Evolutionary conservation across 2,113 vertebrate genomes (phyloP), one percentile per base, ranked within the genome.

Genomic region (Rhinopomastus cyanomelas): DNA sequence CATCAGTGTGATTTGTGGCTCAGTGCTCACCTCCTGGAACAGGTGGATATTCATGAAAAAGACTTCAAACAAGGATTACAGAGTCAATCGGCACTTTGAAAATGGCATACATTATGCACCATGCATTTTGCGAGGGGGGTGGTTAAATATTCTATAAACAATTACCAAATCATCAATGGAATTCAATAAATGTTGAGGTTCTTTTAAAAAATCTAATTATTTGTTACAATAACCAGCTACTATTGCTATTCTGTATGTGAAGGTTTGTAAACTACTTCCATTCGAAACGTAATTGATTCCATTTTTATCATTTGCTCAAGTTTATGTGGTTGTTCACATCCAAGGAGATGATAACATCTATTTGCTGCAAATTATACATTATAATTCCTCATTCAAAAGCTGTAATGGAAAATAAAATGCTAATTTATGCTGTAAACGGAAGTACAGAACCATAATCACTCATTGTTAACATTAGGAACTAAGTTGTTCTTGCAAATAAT

Each of bases 311-410:
- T 97, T 97, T 97, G 96, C 96, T 97, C 95, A 97, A 98, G 97
- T 98, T 98, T 97, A 97, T 98, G 94, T 95, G 97, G 96, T 95
- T 97, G 96, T 93, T 97, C 97, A 95, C 96, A 95, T 97, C 95
- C 97, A 97, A 97, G 97, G 95, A 97, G 97, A 97, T 97, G 97
- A 98, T 97, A 98, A 98, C 97, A 98, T 98, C 97, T 97, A 98
- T 98, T 97, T 97, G 97, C 96, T 96, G 96, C 97, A 98, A 98
- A 98, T 98, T 97, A 97, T 97, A 97, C 97, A 98, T 97, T 98
- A 97, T 97, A 98, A 98, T 97, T 98, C 96, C 95, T 97, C 96
- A 98, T 98, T 97, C 97, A 98, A 97, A 97, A 95, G 96, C 97
- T 89, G 93, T 97, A 98, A 96, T 97, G 91, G 97, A 97, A 98